Evolutionary conservation across 2,888 invertebrate species (phyloP).

Genomic region (Drosophila lutescens): DNA sequence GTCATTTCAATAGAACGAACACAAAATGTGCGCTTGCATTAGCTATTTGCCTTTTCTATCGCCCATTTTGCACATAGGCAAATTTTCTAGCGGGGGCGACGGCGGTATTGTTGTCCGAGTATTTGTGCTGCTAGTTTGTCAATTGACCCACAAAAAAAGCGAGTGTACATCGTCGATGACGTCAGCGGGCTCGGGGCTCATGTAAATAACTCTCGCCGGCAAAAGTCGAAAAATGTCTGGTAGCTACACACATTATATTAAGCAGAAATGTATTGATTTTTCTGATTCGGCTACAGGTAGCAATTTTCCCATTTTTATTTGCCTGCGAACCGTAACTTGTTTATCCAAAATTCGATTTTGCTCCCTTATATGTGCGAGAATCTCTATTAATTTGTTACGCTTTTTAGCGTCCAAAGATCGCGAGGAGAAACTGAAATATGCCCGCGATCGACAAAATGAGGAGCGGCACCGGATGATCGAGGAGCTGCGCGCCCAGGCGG

Average conservation of each 20-base stretch:
- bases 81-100: constrained; percentile 35
- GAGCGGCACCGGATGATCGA: constrained; percentile 95
- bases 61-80: constrained; percentile 66
- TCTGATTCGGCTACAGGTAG: constrained; percentile 55
- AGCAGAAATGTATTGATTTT: constrained; percentile 60
- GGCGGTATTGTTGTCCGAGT: constrained; percentile 9
- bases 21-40: constrained; percentile 63
- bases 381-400: neutral
- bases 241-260: constrained; percentile 9
- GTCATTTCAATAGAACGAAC: constrained; percentile 74
- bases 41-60: constrained; percentile 65
- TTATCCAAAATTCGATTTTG: constrained; percentile 27
- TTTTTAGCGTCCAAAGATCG: constrained; percentile 84
- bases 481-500: constrained; percentile 94
- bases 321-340: constrained; percentile 31
- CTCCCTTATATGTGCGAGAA: constrained; percentile 5
- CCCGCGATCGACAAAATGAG: constrained; percentile 94
- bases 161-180: constrained; percentile 57
- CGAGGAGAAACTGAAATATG: constrained; percentile 89
- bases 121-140: constrained; percentile 58
- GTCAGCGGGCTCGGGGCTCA: constrained; percentile 62
- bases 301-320: constrained; percentile 38
- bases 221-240: constrained; percentile 58
- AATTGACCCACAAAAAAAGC: constrained; percentile 77
- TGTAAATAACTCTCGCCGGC: constrained; percentile 66